These are phyloP conservation scores for Hiodon alosoides DNA, from an alignment of 2,113 vertebrate genomes.

Conservation along the genomic window DNA sequence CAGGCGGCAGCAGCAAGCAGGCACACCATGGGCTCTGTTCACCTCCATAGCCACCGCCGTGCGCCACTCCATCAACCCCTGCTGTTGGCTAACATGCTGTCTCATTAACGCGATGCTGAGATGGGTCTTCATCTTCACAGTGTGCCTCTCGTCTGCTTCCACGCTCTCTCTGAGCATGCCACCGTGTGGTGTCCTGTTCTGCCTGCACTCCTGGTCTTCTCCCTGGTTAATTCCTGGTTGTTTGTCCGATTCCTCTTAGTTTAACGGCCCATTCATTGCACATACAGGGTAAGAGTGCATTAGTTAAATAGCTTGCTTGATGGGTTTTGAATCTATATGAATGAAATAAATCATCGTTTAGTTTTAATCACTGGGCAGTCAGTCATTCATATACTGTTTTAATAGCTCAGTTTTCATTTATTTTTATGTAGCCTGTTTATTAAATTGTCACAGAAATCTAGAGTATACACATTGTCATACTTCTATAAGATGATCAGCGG, in stretches of 20 bases:
- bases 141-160: not conserved
- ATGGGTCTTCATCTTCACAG: not conserved
- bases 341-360: too few relatives aligned
- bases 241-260: not conserved
- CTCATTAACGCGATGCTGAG: conserved; percentile 10
- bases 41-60: conserved; percentile 22
- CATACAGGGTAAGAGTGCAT: not conserved
- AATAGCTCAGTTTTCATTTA: too few relatives aligned
- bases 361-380: too few relatives aligned
- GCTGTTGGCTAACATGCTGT: conserved; percentile 1
- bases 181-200: not conserved
- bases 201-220: not conserved
- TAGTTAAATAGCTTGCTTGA: not conserved
- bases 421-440: too few relatives aligned
- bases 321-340: too few relatives aligned
- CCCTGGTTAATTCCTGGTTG: not conserved
- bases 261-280: not conserved
- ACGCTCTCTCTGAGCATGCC: conserved; percentile 8
- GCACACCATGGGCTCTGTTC: conserved; percentile 33
- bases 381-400: too few relatives aligned
- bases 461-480: too few relatives aligned
- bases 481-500: too few relatives aligned
- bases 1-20: conserved; percentile 42
- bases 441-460: too few relatives aligned
- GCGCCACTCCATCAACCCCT: not conserved